These are phyloP conservation scores for Ovis canadensis DNA, from an alignment of 2,113 vertebrate species.

Conservation along the genomic window DNA sequence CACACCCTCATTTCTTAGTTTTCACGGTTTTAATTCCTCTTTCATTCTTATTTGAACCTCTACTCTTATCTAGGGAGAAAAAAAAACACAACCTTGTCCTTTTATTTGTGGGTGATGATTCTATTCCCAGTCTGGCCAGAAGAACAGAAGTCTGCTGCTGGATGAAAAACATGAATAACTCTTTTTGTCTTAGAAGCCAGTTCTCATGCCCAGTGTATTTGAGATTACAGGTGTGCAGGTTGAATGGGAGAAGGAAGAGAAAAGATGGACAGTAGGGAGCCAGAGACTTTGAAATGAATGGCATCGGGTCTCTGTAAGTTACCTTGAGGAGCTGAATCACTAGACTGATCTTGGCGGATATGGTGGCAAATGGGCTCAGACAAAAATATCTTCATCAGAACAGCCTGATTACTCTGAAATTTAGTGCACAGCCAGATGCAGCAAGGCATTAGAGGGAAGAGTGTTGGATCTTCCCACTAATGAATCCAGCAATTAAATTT, in stretches of 20 bases:
- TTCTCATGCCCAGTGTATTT: not conserved
- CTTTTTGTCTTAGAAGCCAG: not conserved
- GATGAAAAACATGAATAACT: not conserved
- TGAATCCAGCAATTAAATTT: conserved; percentile 1
- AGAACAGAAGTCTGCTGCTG: not conserved
- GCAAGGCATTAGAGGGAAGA: not conserved
- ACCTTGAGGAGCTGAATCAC: not conserved
- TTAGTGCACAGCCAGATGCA: not conserved
- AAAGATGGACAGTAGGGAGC: not conserved
- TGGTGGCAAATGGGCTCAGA: not conserved
- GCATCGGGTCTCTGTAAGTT: not conserved
- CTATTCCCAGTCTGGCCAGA: not conserved
- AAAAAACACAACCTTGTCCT: not conserved
- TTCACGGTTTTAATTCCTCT: not conserved
- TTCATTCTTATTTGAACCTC: not conserved
- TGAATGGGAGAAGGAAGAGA: not conserved
- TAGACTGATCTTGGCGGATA: not conserved
- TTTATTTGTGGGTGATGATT: not conserved
- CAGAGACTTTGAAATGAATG: not conserved
- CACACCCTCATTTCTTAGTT: not conserved
- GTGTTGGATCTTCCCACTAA: not conserved
- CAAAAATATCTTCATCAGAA: not conserved
- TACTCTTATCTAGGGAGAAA: not conserved
- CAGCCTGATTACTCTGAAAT: not conserved
- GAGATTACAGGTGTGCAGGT: not conserved